Percentiles rank a stretch among this genome's conserved stretches.
Evolutionary conservation across 2,797 vertebrate genomes (phyloP).

Genomic region (Sebastolobus alascanus): DNA sequence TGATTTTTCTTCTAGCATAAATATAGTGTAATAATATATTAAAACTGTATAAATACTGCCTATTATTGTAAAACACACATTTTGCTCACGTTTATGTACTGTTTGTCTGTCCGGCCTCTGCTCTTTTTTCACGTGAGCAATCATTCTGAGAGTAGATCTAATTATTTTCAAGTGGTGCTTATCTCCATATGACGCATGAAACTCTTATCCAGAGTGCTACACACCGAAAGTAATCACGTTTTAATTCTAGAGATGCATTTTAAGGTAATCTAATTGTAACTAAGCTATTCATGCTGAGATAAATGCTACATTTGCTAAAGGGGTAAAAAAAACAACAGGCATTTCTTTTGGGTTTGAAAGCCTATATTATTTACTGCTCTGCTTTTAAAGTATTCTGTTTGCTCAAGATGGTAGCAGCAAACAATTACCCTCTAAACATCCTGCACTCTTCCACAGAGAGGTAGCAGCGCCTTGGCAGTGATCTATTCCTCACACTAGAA

Average conservation of each 20-base stretch:
- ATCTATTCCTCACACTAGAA: conserved; percentile 19
- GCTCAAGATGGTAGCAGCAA: conserved; percentile 37
- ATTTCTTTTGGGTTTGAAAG: conserved; percentile 42
- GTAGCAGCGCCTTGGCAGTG: conserved; percentile 5
- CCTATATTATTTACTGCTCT: conserved; percentile 56
- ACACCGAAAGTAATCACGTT: conserved; percentile 49
- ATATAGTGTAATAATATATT: neutral
- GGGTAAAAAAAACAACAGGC: conserved; percentile 15
- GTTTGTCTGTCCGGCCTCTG: neutral
- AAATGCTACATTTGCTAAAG: conserved; percentile 49
- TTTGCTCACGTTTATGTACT: neutral
- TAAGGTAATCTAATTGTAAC: conserved; percentile 61
- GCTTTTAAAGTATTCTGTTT: conserved; percentile 63
- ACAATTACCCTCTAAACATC: conserved; percentile 54
- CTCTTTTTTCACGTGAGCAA: conserved; percentile 21
- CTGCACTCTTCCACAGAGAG: conserved; percentile 22
- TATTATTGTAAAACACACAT: neutral
- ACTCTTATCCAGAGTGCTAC: conserved; percentile 22
- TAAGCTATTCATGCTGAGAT: conserved; percentile 55
- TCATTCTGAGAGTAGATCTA: conserved; percentile 37
- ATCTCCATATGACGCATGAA: conserved; percentile 37
- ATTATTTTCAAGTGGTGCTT: conserved; percentile 57
- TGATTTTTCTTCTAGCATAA: neutral
- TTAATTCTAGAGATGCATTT: conserved; percentile 55
- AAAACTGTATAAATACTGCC: neutral